Conservation (phyloP, 2,888 invertebrate species). For the Papilio demoleus region DNA sequence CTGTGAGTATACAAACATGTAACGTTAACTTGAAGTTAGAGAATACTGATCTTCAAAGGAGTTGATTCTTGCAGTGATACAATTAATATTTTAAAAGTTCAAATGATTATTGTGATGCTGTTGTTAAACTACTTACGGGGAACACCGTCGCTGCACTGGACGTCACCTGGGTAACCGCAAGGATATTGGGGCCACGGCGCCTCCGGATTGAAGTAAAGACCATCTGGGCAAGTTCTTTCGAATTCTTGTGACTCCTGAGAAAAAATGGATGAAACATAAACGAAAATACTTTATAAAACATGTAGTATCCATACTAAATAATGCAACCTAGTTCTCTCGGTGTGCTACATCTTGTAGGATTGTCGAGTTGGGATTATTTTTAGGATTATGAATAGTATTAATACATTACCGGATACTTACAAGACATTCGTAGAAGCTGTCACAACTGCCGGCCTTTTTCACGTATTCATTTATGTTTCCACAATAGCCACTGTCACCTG, state of each 20-base stretch:
- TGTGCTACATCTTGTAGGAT: too few relatives aligned
- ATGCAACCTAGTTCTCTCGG: too few relatives aligned
- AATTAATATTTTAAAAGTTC: too few relatives aligned
- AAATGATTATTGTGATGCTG: too few relatives aligned
- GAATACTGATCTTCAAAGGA: not conserved
- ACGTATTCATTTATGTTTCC: slow-evolving; percentile 85
- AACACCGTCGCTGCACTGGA: slow-evolving; percentile 85
- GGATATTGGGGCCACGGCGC: slow-evolving; percentile 84
- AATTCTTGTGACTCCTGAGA: slow-evolving; percentile 83
- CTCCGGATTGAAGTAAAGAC: slow-evolving; percentile 87
- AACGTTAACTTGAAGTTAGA: not conserved
- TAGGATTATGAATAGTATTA: too few relatives aligned
- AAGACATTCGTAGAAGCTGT: slow-evolving; percentile 85
- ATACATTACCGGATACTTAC: too few relatives aligned
- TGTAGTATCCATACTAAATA: too few relatives aligned
- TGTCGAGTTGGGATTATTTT: too few relatives aligned
- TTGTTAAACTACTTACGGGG: slow-evolving; percentile 50
- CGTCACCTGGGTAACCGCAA: slow-evolving; percentile 89
- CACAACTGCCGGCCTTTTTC: slow-evolving; percentile 84
- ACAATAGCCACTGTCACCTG: slow-evolving; percentile 59
- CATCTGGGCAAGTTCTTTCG: slow-evolving; percentile 88
- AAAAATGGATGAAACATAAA: not conserved
- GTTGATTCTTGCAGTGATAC: too few relatives aligned
- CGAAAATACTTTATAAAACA: too few relatives aligned
- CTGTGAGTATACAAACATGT: slow-evolving; percentile 62